Conservation (phyloP, 2,888 invertebrate genomes). For the Agrotis ipsilon region DNA sequence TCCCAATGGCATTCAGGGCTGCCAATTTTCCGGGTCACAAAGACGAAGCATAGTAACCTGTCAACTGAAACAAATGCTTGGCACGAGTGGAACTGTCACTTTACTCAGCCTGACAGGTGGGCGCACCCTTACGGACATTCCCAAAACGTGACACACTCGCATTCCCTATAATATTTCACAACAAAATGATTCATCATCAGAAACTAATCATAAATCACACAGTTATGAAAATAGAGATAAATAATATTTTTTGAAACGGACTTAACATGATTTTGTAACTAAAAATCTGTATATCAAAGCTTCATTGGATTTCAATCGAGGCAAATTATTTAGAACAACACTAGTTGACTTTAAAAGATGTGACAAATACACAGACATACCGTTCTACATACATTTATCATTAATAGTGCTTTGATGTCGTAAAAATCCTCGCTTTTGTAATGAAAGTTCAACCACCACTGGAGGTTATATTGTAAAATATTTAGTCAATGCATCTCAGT, state of each 20-base stretch:
- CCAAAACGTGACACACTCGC: conserved; percentile 2
- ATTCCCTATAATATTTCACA: conserved; percentile 35
- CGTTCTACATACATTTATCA: too few relatives aligned
- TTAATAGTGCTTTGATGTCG: too few relatives aligned
- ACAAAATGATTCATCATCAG: conserved; percentile 41
- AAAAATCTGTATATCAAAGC: not conserved
- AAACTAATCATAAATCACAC: conserved; percentile 40
- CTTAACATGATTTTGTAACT: not conserved
- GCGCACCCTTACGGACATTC: conserved; percentile 24
- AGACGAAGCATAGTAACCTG: conserved; percentile 22
- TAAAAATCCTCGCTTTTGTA: too few relatives aligned
- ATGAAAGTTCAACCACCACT: too few relatives aligned
- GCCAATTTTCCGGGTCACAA: not conserved
- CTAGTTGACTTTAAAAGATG: not conserved
- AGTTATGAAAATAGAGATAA: conserved; percentile 22
- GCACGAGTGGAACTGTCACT: conserved; percentile 47
- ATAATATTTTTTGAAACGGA: conserved; percentile 1
- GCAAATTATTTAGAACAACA: not conserved
- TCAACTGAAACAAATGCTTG: conserved; percentile 48
- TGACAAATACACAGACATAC: not conserved
- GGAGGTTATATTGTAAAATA: not conserved
- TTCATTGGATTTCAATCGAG: not conserved
- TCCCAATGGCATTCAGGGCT: not conserved
- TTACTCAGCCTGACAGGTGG: conserved; percentile 49
- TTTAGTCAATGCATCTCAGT: conserved; percentile 65